Base-by-base conservation (phyloP, 2,888 invertebrate species). In the Volucella inflata region DNA sequence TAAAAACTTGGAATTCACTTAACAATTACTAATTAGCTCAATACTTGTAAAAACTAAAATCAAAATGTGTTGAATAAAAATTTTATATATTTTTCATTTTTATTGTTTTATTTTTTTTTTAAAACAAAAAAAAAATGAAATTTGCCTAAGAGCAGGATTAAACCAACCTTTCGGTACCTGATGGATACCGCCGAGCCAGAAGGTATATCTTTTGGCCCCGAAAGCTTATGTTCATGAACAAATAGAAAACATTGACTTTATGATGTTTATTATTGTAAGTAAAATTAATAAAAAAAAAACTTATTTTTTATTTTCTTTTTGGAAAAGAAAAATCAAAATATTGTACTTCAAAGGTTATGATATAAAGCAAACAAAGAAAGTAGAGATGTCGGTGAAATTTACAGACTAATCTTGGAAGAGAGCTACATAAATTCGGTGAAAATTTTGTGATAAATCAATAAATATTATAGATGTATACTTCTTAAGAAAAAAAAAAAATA, bases 151-250 rank as follows among this genome's bases (percentile, higher is more conserved):
- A 72, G 50, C 71, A 81, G 71, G 60, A 77, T 77, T 76, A 60
- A 85, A 89, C 89, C 88, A 89, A 89, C 89, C 89, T 89, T 89
- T 89, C 89, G 87, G 88, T 88, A 88, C 88, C 88, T 77, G 89
- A 89, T 87, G 89, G 89, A 89, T 89, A 89, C 83, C 89, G 88
- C 87, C 89, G 88, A 87, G 89, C 89, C 88, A 89, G 89, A 88
- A 89, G 88, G 85, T 89, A 89, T 77, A 89, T 89, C 87, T 89
- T 89, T 89, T 89, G 89, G 87, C 89, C 89, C 87, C 89, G 89
- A 87, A 89, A 89, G 88, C 89, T 89, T 89, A 84, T 71, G 60
- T 87, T 71, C 64, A 75, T 78, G 81, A 87, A 81, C 84, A 87
- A 87, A 87, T 78, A 87, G 85, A 85, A 85, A 80, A 85, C 48